Evolutionary conservation across 2,113 vertebrate genomes (phyloP), one percentile per base, ranked within the genome.

Genomic region (Proterorhinus semilunaris): DNA sequence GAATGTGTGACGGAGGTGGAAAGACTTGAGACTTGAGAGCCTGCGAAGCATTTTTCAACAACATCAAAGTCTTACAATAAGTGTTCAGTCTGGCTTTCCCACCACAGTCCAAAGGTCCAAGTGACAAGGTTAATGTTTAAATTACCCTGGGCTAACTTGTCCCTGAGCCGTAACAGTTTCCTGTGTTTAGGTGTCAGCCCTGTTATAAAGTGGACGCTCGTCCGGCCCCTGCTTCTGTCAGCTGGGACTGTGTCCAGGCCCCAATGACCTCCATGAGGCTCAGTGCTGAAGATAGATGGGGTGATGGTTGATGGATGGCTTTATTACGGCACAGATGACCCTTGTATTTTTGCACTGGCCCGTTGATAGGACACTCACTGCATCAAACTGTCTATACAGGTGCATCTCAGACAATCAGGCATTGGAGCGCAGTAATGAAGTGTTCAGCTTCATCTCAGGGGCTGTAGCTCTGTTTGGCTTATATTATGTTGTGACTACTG

Each of bases 311-410:
- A 65, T 65, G 63, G 21, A 36, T 65, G 42, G 58, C 36, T 44
- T 65, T 65, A 65, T 65, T 50, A 65, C 48, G 13, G 17, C 62
- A 63, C 62, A 48, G 62, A 48, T 46, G 46, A 46, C 62, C 62
- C 62, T 48, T 63, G n/a, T 63, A 21, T 63, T 63, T 47, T 47
- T 15, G 48, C n/a, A 17, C 46, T 63, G 15, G 21, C 62, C 17
- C 45, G 16, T 48, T 63, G n/a, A 46, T 63, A 1, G 44, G 46
- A 63, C 58, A 44, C 7, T 61, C 42, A 16, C 58, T 61, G 58
- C 13, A 45, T 61, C 58, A 44, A 15, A n/a, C 13, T 61, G 42
- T 61, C 36, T 44, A 42, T 61, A 44, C 57, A 42, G 10, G 6
- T 44, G 42, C 13, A 61, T 9, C 42, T 45, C 58, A 45, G 4